phyloP scores from a whole-genome alignment of 2,888 invertebrate species.

The Caenorhabditis wallacei region DNA sequence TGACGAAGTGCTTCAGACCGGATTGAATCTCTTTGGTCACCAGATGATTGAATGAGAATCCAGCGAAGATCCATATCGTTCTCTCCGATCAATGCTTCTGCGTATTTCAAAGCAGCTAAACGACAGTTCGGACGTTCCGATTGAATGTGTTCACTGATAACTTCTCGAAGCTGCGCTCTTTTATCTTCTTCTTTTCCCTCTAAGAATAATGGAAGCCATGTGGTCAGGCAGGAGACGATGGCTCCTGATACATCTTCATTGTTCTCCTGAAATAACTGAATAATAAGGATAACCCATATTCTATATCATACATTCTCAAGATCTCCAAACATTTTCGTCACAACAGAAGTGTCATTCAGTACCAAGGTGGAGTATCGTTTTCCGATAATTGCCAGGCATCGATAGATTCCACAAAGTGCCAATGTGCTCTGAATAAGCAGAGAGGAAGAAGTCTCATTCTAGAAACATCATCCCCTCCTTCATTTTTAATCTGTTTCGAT shows the following conservation, averaged over 20 bases:
- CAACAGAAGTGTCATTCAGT: conserved; percentile 49
- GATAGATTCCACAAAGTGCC: conserved; percentile 62
- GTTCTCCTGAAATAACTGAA: conserved; percentile 45
- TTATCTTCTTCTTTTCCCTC: conserved; percentile 16
- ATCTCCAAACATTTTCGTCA: conserved; percentile 41
- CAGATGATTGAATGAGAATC: conserved; percentile 68
- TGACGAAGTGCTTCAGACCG: conserved; percentile 67
- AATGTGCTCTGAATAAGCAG: conserved; percentile 31
- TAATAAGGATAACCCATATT: background rate
- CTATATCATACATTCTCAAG: background rate
- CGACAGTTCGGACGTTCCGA: conserved; percentile 67
- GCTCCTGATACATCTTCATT: conserved; percentile 67
- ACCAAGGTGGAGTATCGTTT: conserved; percentile 58
- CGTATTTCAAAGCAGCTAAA: conserved; percentile 73
- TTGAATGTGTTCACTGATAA: conserved; percentile 64
- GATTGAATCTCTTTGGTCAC: conserved; percentile 66
- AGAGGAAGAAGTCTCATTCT: conserved; percentile 25
- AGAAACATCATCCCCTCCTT: conserved; percentile 21
- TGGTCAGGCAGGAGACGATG: conserved; percentile 70
- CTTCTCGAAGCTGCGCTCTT: conserved; percentile 44
- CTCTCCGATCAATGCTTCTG: conserved; percentile 70
- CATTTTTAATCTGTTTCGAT: conserved; percentile 11
- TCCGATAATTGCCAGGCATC: conserved; percentile 67
- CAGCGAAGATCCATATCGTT: conserved; percentile 70
- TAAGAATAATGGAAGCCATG: conserved; percentile 69